Evolutionary conservation across 2,797 vertebrate genomes (phyloP), one percentile per base, ranked within the genome.

Genomic region (Cyprinella venusta): DNA sequence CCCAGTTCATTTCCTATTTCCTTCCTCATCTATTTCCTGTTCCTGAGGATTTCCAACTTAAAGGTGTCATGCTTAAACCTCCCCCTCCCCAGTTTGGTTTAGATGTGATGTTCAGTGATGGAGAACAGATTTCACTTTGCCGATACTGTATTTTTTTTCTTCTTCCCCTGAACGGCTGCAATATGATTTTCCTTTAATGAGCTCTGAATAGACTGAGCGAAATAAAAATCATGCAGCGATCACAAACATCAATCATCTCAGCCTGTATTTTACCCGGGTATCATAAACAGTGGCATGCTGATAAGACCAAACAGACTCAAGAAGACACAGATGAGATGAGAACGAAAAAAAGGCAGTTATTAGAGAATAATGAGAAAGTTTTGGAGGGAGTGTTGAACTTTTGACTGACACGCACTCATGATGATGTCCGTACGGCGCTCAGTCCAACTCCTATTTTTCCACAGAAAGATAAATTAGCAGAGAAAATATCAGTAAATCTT

Each of bases 141-240:
- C 24, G 21, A 81, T 64, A 33, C 6, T 2, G 19, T 76, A 33
- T 40, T 61, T 13, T 79, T 63, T 61, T 38, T 30, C n/a, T 79
- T 38, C 6, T 30, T 21, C 19, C 13, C 21, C 33, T 9, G 82
- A 54, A 48, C 36, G 78, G 78, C 67, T 64, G 82, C 64, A 59
- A 45, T 71, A 64, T 69, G 54, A 84, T 78, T 65, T 80, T 79
- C 61, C 61, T 77, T 64, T 86, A 86, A 84, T 88, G 77, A 82
- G 75, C 74, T 85, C 67, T 45, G 74, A 83, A 81, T 71, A 67
- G 52, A 82, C 80, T 30, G 80, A 75, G 36, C 4, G 18, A 79
- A 67, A 76, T 76, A 64, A 75, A 75, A 82, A 82, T 63, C 71
- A 81, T 24, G 30, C 69, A 54, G 70, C 59, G 19, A 64, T 81